These are phyloP conservation scores for Orchesellides sinensis DNA, from an alignment of 2,888 invertebrate species.

Conservation along the genomic window DNA sequence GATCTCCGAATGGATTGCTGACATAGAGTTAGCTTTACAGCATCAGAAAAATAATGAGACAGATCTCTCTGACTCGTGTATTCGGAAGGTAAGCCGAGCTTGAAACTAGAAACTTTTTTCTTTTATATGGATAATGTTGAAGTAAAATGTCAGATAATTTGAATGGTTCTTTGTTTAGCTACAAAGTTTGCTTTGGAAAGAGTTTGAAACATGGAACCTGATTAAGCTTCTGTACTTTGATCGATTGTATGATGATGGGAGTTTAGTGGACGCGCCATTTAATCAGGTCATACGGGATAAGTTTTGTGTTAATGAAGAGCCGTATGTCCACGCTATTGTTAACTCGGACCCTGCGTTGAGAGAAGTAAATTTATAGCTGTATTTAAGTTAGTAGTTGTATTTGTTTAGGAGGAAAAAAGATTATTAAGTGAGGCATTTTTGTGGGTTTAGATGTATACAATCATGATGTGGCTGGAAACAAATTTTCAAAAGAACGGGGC, in stretches of 20 bases:
- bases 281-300: slow-evolving; percentile 39
- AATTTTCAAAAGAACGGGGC: slow-evolving; percentile 53
- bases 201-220: slow-evolving; percentile 71
- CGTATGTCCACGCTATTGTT: slow-evolving; percentile 45
- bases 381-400: not conserved
- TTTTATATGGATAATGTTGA: too few species aligned
- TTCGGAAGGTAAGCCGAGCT: slow-evolving; percentile 57
- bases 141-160: too few species aligned
- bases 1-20: slow-evolving; percentile 56
- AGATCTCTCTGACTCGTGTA: slow-evolving; percentile 58
- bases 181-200: slow-evolving; percentile 52
- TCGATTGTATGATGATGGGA: slow-evolving; percentile 48
- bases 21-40: slow-evolving; percentile 25
- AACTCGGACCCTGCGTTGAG: slow-evolving; percentile 50
- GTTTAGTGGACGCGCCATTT: slow-evolving; percentile 18
- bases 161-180: slow-evolving; percentile 42
- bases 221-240: slow-evolving; percentile 57
- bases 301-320: slow-evolving; percentile 65
- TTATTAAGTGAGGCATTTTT: not conserved
- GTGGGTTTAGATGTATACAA: slow-evolving; percentile 55
- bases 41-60: slow-evolving; percentile 57
- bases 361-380: slow-evolving; percentile 58
- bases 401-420: not conserved
- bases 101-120: too few species aligned
- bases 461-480: slow-evolving; percentile 69